Evolutionary conservation across 23 tunicate genomes (phyloP).

Genomic region (Phallusia fumigata): DNA sequence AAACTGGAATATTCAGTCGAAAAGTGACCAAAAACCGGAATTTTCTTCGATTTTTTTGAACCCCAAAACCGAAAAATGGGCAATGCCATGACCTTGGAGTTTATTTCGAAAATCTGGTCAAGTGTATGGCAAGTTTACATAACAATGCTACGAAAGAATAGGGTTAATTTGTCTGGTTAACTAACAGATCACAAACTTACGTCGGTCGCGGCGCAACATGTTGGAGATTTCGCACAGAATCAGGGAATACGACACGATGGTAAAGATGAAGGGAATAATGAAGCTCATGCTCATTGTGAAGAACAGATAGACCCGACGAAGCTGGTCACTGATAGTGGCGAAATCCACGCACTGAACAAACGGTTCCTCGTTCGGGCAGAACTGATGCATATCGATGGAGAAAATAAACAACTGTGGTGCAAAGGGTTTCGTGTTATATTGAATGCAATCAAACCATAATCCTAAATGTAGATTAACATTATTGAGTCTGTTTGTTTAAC

Average conservation of each 20-base stretch:
- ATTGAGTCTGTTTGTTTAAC: too few relatives aligned
- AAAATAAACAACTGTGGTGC: slow-evolving; percentile 23
- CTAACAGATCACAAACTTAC: too few relatives aligned
- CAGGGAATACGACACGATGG: slow-evolving; percentile 37
- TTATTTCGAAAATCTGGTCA: too few relatives aligned
- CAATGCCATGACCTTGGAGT: too few relatives aligned
- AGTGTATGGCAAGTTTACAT: too few relatives aligned
- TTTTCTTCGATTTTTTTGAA: too few relatives aligned
- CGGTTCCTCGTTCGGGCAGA: slow-evolving; percentile 26
- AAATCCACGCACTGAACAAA: slow-evolving; percentile 57
- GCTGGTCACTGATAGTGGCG: not conserved
- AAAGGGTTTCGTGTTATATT: not conserved
- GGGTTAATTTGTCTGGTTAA: too few relatives aligned
- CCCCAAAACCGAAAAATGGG: too few relatives aligned
- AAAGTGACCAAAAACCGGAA: too few relatives aligned
- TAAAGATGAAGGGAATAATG: slow-evolving; percentile 47
- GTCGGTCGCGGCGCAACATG: slow-evolving; percentile 52
- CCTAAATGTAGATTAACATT: too few relatives aligned
- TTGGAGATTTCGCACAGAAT: slow-evolving; percentile 44
- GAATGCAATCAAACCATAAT: not conserved
- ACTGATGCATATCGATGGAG: not conserved
- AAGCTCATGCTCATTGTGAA: slow-evolving; percentile 68
- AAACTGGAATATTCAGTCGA: too few relatives aligned
- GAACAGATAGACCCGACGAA: slow-evolving; percentile 36
- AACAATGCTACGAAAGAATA: too few relatives aligned